A percentile compares a stretch with the other conserved stretches of the same genome.
Conservation (phyloP, 2,797 vertebrate genomes). For the Dipus sagitta region DNA sequence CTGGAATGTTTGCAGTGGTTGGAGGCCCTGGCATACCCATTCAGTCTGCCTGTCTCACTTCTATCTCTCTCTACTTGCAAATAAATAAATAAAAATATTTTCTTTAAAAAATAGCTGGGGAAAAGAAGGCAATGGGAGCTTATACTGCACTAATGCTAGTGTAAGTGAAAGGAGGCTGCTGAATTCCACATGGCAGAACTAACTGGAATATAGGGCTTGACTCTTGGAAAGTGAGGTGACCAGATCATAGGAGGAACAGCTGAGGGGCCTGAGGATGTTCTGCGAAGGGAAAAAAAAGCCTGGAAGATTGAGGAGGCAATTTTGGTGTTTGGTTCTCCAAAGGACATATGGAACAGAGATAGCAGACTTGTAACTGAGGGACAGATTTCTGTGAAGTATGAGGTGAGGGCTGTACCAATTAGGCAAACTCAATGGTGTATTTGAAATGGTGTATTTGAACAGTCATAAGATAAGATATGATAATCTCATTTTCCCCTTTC, state of each 20-base stretch:
- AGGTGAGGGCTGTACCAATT: background rate
- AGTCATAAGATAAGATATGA: background rate
- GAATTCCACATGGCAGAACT: background rate
- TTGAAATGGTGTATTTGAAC: background rate
- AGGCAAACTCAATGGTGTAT: background rate
- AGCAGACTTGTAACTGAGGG: constrained; percentile 7
- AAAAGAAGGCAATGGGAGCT: background rate
- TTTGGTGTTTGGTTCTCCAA: constrained; percentile 9
- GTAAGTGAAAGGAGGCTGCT: background rate
- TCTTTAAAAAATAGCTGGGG: background rate
- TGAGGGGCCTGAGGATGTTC: background rate
- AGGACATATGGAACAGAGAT: constrained; percentile 10
- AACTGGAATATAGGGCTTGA: background rate
- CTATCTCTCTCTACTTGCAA: no score
- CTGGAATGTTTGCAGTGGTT: no score
- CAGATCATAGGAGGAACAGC: background rate
- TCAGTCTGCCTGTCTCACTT: no score
- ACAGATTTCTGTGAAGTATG: constrained; percentile 38
- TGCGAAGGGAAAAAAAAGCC: constrained; percentile 3
- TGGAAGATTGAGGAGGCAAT: background rate
- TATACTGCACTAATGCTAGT: background rate
- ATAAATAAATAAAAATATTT: no score
- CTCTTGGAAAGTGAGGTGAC: constrained; percentile 26
- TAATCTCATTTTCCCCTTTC: background rate
- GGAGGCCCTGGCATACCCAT: no score